These are phyloP conservation scores for Carcina quercana DNA, from an alignment of 2,888 invertebrate species.

Conservation along the genomic window DNA sequence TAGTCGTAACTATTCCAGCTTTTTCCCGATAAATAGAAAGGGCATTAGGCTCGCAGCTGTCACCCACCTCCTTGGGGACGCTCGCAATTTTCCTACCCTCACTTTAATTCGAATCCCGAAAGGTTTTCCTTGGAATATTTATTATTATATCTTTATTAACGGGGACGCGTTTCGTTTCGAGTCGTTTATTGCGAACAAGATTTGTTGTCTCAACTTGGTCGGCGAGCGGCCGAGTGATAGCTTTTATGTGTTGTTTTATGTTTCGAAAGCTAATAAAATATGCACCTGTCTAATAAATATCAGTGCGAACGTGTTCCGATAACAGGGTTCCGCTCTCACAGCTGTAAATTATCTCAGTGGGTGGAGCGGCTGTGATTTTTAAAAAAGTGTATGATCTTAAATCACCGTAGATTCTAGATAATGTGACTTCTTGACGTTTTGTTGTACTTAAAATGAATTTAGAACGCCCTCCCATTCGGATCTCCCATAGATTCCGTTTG, in stretches of 20 bases:
- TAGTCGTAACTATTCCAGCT: conserved; percentile 31
- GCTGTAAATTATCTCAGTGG: conserved; percentile 38
- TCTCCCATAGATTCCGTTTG: too few species aligned
- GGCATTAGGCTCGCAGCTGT: conserved; percentile 68
- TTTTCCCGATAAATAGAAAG: conserved; percentile 64
- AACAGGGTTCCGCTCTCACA: conserved; percentile 31
- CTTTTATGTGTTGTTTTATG: conserved; percentile 47
- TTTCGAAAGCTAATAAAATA: conserved; percentile 47
- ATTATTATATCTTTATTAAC: conserved; percentile 73
- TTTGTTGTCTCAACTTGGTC: conserved; percentile 40
- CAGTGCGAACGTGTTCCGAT: conserved; percentile 36
- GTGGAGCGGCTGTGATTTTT: conserved; percentile 27
- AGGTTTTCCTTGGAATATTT: conserved; percentile 66
- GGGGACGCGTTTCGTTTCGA: conserved; percentile 45
- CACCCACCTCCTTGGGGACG: conserved; percentile 61
- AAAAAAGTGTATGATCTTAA: too few species aligned
- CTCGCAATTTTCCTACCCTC: conserved; percentile 69
- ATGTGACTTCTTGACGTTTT: too few species aligned
- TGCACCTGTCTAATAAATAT: conserved; percentile 51
- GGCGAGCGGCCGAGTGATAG: conserved; percentile 35
- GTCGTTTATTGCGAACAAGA: conserved; percentile 55
- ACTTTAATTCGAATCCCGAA: conserved; percentile 68
- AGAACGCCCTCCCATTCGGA: too few species aligned
- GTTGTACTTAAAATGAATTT: too few species aligned
- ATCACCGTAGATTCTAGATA: too few species aligned